A percentile compares a stretch with the other conserved stretches of the same genome.
phyloP scores from a whole-genome alignment of 1,140 invertebrate species.

The Bombus confusus region DNA sequence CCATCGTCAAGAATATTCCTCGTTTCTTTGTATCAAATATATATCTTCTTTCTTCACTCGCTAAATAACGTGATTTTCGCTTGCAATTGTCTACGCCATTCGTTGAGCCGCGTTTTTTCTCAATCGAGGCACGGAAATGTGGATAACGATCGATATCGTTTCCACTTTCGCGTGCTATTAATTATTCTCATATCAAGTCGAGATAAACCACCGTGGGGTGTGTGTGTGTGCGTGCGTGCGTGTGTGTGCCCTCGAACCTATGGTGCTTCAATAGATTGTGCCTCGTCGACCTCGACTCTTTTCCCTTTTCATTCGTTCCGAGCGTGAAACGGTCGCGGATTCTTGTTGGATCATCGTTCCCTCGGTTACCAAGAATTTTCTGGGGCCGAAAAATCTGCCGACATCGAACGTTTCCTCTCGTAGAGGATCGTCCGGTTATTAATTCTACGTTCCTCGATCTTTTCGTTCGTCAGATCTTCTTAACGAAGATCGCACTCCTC shows the following conservation, averaged over 20 bases:
- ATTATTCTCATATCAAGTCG: neutral
- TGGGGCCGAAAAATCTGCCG: neutral
- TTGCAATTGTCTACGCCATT: neutral
- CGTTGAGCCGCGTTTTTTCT: neutral
- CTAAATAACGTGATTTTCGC: neutral
- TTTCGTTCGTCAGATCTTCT: neutral
- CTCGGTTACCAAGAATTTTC: neutral
- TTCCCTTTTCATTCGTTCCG: neutral
- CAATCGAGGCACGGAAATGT: neutral
- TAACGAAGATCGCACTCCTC: neutral
- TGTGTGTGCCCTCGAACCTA: neutral
- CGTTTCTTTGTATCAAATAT: neutral
- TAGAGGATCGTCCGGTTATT: neutral
- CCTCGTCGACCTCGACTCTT: neutral
- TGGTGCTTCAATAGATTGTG: slow-evolving; percentile 25
- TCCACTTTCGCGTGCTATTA: neutral
- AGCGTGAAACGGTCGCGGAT: slow-evolving; percentile 21
- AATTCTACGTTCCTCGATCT: neutral
- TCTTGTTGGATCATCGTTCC: slow-evolving; percentile 3
- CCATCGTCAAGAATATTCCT: neutral
- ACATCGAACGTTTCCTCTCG: slow-evolving; percentile 5
- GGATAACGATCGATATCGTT: neutral
- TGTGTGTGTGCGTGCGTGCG: neutral
- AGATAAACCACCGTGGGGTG: neutral
- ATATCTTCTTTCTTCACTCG: neutral